Base-by-base conservation (phyloP, 2,113 vertebrate species). In the Anoplopoma fimbria region DNA sequence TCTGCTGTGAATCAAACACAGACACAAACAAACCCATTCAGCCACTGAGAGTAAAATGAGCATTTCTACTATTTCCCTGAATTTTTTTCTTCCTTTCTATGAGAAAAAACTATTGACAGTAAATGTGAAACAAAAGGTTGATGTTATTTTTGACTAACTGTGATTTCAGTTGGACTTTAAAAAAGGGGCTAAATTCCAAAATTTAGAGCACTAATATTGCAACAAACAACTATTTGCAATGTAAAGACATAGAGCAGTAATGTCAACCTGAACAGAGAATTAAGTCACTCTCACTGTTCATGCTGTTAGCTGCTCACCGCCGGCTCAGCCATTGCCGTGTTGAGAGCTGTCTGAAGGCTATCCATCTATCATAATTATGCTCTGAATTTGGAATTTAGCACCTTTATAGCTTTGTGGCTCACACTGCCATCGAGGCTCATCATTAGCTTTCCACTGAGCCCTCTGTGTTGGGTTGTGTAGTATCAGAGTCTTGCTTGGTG, bases 391-490 rank as follows among this genome's bases (percentile, higher is more conserved):
- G 29, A 33, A 33, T 31, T 33, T 4, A 60, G 58, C 29, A 31
- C 29, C 29, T 31, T 33, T 60, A 42, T 25, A 73, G 51, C 0
- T 1, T 10, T 40, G 60, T 49, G 21, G n/a, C n/a, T 51, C 19
- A 42, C 2, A 6, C 9, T 57, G 23, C 13, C 13, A 42, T 1
- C 0, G 6, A 34, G 29, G 38, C 23, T 57, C 31, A 68, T 61
- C n/a, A 93, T 93, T 95, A 95, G 81, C 93, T 94, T 34, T 85
- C 77, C 9, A 34, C 71, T 60, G 88, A 67, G 64, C 63, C 84
- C 64, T 93, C 89, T 88, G 89, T 87, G 64, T 64, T 62, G 4
- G 88, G 27, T 8, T 45, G 19, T 60, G 81, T 69, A 19, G 49
- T 29, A n/a, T 87, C 47, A 72, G 84, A 86, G 85, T 88, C 85